Percentiles rank a stretch among this genome's conserved stretches.
phyloP scores from a whole-genome alignment of 2,888 invertebrate species.

The Eupeodes latifasciatus region DNA sequence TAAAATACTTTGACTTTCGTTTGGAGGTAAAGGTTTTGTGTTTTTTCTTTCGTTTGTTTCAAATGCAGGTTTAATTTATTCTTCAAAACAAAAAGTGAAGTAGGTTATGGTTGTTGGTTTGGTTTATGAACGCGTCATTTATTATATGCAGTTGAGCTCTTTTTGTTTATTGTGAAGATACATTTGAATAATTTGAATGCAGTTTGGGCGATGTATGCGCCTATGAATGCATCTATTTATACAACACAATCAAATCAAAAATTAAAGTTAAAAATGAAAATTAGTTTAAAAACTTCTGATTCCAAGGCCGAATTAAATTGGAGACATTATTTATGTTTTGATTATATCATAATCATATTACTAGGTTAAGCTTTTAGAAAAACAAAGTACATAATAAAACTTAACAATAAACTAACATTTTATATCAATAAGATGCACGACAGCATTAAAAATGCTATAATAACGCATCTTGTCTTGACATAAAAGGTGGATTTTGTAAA shows the following conservation, averaged over 20 bases:
- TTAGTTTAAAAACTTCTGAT: neutral
- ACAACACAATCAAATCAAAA: too few relatives aligned
- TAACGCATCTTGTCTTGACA: too few relatives aligned
- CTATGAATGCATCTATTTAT: neutral
- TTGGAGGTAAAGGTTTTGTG: constrained; percentile 58
- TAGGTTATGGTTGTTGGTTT: constrained; percentile 20
- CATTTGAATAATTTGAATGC: constrained; percentile 17
- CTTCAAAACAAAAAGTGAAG: constrained; percentile 21
- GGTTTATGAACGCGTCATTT: neutral
- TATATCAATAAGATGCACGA: too few relatives aligned
- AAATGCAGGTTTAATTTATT: constrained; percentile 12
- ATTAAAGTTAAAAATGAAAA: neutral
- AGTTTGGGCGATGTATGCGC: neutral
- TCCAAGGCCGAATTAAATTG: neutral
- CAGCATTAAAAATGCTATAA: too few relatives aligned
- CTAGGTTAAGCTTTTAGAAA: too few relatives aligned
- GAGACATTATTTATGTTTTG: neutral
- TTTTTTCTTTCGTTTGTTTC: neutral
- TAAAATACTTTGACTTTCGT: constrained; percentile 43
- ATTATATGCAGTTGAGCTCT: neutral
- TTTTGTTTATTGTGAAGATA: neutral
- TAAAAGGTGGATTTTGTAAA: too few relatives aligned
- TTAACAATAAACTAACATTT: too few relatives aligned
- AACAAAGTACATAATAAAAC: too few relatives aligned
- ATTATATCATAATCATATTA: too few relatives aligned